Conservation (phyloP, 2,113 vertebrate species). For the Chamaetylas fuelleborni region DNA sequence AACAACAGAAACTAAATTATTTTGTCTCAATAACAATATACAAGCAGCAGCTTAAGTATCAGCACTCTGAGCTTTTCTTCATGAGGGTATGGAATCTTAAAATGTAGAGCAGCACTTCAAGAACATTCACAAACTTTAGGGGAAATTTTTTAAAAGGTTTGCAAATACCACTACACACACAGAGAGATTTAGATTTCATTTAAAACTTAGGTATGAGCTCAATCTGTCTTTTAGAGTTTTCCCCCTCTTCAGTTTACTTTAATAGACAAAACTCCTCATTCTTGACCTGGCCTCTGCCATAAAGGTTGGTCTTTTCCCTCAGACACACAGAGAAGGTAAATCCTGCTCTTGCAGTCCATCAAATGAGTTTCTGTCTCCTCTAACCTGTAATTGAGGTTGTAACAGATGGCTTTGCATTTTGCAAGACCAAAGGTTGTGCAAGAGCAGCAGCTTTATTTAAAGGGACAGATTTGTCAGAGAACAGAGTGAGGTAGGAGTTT, state of each 20-base stretch:
- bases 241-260: not conserved
- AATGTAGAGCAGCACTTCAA: not conserved
- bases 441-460: slow-evolving; percentile 38
- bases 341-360: slow-evolving; percentile 25
- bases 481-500: not conserved
- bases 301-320: not conserved
- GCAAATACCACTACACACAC: rapidly evolving
- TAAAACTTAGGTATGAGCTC: not conserved
- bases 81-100: not conserved
- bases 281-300: not conserved
- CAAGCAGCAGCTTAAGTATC: not conserved
- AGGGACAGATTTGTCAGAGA: slow-evolving; percentile 13
- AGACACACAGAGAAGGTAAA: slow-evolving; percentile 9
- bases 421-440: slow-evolving; percentile 54
- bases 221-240: not conserved
- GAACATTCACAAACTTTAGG: not conserved
- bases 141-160: not conserved
- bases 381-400: slow-evolving; percentile 58
- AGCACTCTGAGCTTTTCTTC: not conserved
- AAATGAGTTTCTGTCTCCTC: slow-evolving; percentile 53
- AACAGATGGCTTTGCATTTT: slow-evolving; percentile 58
- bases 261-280: not conserved
- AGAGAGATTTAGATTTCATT: not conserved
- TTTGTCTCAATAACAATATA: not conserved
- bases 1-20: not conserved